Percentiles rank a stretch among this genome's conserved stretches.
These are phyloP conservation scores for Cyphomyrus discorhynchus DNA, from an alignment of 2,113 vertebrate genomes.

Conservation along the genomic window DNA sequence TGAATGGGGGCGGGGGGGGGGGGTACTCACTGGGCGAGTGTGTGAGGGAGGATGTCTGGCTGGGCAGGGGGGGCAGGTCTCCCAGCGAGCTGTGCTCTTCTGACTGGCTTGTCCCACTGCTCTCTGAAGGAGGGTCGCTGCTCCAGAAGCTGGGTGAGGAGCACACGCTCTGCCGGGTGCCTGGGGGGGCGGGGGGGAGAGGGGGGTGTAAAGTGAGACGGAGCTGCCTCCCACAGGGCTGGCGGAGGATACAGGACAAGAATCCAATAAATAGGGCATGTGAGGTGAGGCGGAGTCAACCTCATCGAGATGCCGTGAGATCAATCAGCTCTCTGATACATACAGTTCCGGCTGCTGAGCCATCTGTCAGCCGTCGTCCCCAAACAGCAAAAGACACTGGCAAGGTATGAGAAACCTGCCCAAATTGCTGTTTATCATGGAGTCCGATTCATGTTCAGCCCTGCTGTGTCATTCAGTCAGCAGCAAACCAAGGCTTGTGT, in stretches of 20 bases:
- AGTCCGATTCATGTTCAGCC: background rate
- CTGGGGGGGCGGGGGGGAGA: background rate
- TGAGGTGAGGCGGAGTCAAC: background rate
- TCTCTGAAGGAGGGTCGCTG: slow-evolving; percentile 33
- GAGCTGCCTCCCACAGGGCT: background rate
- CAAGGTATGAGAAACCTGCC: background rate
- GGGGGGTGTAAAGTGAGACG: background rate
- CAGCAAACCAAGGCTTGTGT: background rate
- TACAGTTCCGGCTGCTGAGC: background rate
- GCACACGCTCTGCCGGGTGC: slow-evolving; percentile 34
- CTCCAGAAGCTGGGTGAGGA: slow-evolving; percentile 45
- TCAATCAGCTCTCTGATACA: background rate
- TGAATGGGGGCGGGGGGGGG: too few relatives aligned
- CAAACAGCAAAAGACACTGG: background rate
- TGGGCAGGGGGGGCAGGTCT: slow-evolving; percentile 39
- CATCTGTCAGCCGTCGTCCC: background rate
- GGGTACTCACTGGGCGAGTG: slow-evolving; percentile 36
- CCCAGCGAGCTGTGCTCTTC: slow-evolving; percentile 41
- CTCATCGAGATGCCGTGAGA: background rate
- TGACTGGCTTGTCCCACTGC: slow-evolving; percentile 41
- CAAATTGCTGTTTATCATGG: background rate
- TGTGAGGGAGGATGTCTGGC: slow-evolving; percentile 26
- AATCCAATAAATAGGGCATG: background rate
- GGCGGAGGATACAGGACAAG: background rate
- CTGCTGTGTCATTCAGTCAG: background rate